Base-by-base conservation (phyloP, 2,888 invertebrate species). In the Cerceris ruficornis region DNA sequence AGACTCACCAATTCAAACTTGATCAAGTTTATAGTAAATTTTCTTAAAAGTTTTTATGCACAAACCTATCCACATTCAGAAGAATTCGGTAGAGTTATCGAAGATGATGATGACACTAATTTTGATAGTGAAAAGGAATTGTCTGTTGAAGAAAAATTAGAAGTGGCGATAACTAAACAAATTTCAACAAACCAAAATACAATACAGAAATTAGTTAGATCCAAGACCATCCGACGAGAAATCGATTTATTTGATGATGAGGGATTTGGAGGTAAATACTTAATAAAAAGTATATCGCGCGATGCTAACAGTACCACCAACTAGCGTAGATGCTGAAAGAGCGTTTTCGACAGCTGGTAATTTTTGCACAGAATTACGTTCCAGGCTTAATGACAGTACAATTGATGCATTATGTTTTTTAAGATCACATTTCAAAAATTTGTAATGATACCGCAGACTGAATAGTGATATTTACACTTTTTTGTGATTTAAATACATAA, bases 11-110 rank as follows among this genome's bases (percentile, higher is more conserved):
- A n/a, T n/a, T n/a, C n/a, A n/a, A n/a, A n/a, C n/a, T n/a, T n/a
- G n/a, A n/a, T n/a, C n/a, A n/a, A n/a, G n/a, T n/a, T n/a, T n/a
- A n/a, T n/a, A n/a, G n/a, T n/a, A n/a, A n/a, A n/a, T n/a, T n/a
- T n/a, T n/a, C n/a, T n/a, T 65, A 54, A 17, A 65, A 54, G 52
- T 65, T 17, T 65, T 65, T 65, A 65, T 54, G 54, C 65, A 65
- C 65, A 65, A 55, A 65, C 54, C 54, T 65, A 65, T 65, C 65
- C 65, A 65, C 65, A 65, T 65, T 65, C 65, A 54, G 65, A 65
- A 65, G 65, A 54, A 65, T 65, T 65, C 65, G 54, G 65, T 65
- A 62, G 28, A 65, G 65, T 54, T 65, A 65, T 65, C 54, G 54
- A 65, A 64, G 28, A 64, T 52, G 39, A 6, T 46, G 64, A 64